Conservation (phyloP, 23 tunicate genomes). For the Styela plicata region DNA sequence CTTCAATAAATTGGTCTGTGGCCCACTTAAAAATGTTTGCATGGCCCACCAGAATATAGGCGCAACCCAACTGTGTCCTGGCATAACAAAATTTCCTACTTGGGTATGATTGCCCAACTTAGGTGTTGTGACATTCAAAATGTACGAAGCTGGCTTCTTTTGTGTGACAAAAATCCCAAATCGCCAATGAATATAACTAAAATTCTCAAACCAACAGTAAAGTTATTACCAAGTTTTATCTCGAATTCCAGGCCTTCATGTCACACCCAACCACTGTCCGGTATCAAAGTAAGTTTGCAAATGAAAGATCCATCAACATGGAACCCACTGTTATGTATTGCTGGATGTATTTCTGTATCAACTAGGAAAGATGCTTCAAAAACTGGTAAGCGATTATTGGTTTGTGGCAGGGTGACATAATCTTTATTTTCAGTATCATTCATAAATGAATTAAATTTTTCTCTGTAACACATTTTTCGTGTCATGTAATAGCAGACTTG, state of each 20-base stretch:
- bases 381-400: no score
- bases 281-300: not conserved
- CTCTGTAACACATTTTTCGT: no score
- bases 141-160: no score
- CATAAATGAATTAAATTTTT: no score
- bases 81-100: no score
- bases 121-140: no score
- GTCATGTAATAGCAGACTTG: not conserved
- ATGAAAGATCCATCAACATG: not conserved
- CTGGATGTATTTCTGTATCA: conserved; percentile 6
- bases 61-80: no score
- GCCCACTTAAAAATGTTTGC: no score
- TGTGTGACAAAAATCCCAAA: no score
- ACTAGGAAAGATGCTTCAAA: not conserved
- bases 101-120: no score
- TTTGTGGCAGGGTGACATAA: not conserved
- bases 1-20: no score
- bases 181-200: not conserved
- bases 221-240: not conserved
- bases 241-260: not conserved
- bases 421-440: not conserved
- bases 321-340: conserved; percentile 2
- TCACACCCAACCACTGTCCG: conserved; percentile 9
- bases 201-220: not conserved
- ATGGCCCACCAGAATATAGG: no score